Evolutionary conservation across 2,113 vertebrate species (phyloP).

Genomic region (Pteruthius melanotis): DNA sequence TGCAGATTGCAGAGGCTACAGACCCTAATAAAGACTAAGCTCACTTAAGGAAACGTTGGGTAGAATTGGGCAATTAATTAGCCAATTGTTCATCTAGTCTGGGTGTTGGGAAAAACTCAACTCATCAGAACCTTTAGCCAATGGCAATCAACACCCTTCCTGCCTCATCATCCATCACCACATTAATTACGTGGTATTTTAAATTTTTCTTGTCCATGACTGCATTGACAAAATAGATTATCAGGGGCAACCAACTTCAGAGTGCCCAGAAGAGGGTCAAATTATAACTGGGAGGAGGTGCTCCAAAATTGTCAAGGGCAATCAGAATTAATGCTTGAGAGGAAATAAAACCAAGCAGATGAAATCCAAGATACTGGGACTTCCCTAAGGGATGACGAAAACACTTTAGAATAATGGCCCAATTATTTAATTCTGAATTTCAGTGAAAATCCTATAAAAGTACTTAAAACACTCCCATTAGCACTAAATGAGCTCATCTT

Average conservation of each 20-base stretch:
- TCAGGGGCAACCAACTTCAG: not conserved
- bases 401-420: slow-evolving; percentile 58
- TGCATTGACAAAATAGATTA: slow-evolving; percentile 31
- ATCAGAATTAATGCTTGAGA: slow-evolving; percentile 24
- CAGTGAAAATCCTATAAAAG: slow-evolving; percentile 68
- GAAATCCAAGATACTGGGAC: slow-evolving; percentile 33
- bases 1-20: not conserved
- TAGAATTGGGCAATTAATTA: not conserved
- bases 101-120: not conserved
- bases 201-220: not conserved
- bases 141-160: not conserved
- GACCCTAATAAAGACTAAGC: not conserved
- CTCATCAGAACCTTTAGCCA: not conserved
- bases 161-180: not conserved
- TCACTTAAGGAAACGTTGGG: not conserved
- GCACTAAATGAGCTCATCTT: slow-evolving; percentile 59
- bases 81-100: not conserved
- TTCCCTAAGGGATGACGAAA: slow-evolving; percentile 55
- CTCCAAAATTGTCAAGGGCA: not conserved
- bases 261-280: slow-evolving; percentile 10
- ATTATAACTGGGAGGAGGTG: not conserved
- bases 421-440: slow-evolving; percentile 69
- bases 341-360: slow-evolving; percentile 32
- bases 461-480: slow-evolving; percentile 57
- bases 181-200: not conserved